Evolutionary conservation across 2,888 invertebrate genomes (phyloP).

Genomic region (Eurytoma californica): DNA sequence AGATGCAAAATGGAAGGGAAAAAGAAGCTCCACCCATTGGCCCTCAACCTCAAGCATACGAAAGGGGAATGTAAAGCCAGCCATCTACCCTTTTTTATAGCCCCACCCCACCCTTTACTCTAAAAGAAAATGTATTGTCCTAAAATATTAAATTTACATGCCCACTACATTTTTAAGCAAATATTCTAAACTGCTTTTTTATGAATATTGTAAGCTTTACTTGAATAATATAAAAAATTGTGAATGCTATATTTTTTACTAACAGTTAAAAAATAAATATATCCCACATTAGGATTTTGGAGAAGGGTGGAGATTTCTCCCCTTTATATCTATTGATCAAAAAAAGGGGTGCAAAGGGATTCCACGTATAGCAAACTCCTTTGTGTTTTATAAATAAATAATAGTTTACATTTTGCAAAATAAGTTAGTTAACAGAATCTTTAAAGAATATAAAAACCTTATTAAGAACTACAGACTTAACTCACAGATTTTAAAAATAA

Average conservation of each 20-base stretch:
- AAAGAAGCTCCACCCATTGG: slow-evolving; percentile 67
- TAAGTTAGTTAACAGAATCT: not conserved
- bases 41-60: slow-evolving; percentile 48
- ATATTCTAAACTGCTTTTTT: not conserved
- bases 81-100: slow-evolving; percentile 52
- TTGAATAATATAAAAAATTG: not conserved
- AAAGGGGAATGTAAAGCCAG: slow-evolving; percentile 58
- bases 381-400: slow-evolving; percentile 6
- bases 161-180: slow-evolving; percentile 1
- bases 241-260: not conserved
- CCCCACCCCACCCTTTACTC: slow-evolving; percentile 19
- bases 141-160: slow-evolving; percentile 16
- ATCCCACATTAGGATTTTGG: not conserved
- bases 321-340: not conserved
- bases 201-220: not conserved
- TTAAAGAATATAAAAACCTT: not conserved
- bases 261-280: not conserved
- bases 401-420: not conserved
- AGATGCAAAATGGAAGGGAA: slow-evolving; percentile 70
- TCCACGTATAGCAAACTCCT: too few species aligned
- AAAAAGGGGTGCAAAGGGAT: slow-evolving; percentile 15
- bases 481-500: not conserved
- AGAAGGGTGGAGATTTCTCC: not conserved
- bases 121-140: slow-evolving; percentile 34
- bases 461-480: not conserved